These are phyloP conservation scores for Helogale parvula DNA, from an alignment of 2,113 vertebrate genomes.

Conservation along the genomic window DNA sequence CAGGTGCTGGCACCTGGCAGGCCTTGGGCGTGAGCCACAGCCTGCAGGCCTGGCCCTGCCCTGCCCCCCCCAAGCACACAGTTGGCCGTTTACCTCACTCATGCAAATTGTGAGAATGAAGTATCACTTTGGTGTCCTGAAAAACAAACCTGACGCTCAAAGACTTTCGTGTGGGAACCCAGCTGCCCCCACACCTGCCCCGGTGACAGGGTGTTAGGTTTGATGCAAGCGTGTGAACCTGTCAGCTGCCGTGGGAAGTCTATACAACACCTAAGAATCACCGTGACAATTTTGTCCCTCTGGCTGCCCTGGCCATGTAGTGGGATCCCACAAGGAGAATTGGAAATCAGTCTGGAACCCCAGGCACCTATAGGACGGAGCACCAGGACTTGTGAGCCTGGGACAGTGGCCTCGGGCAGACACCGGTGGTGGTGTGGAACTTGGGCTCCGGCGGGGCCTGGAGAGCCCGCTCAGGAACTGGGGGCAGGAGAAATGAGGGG, in stretches of 20 bases:
- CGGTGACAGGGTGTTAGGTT: fast-evolving
- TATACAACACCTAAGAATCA: not conserved
- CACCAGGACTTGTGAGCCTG: no score
- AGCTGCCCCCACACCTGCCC: not conserved
- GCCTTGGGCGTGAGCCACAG: conserved; percentile 86
- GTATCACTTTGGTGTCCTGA: not conserved
- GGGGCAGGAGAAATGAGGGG: no score
- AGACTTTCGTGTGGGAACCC: fast-evolving
- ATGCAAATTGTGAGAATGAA: not conserved
- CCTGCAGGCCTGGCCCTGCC: conserved; percentile 81
- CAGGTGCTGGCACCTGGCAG: conserved; percentile 85
- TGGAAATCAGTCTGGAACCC: fast-evolving
- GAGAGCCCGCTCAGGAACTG: not conserved
- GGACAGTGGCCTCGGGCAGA: not conserved
- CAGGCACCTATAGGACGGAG: fast-evolving
- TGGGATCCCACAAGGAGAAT: fast-evolving
- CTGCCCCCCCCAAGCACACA: no score
- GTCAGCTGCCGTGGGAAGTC: not conserved
- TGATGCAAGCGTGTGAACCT: fast-evolving
- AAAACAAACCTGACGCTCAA: no score
- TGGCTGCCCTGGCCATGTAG: fast-evolving
- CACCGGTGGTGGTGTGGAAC: fast-evolving
- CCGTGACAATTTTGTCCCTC: no score
- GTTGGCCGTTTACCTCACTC: not conserved
- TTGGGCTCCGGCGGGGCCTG: not conserved